These are phyloP conservation scores for Drosophila paulistorum DNA, from an alignment of 1,140 invertebrate species.

Conservation along the genomic window DNA sequence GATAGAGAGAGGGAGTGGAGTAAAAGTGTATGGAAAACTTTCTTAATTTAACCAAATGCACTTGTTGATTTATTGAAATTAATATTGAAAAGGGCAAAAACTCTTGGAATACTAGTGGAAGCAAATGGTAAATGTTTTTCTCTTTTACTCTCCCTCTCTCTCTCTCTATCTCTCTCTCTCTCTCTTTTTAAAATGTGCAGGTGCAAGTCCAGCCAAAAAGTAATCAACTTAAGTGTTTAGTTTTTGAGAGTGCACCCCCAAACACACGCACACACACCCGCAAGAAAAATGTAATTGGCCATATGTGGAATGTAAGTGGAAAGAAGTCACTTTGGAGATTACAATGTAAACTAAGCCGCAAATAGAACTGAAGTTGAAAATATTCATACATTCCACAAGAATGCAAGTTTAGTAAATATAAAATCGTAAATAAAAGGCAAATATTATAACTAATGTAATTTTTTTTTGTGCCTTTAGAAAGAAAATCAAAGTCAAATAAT, in stretches of 20 bases:
- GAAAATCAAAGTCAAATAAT: no score
- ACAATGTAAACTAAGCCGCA: not conserved
- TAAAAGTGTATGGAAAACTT: conserved; percentile 52
- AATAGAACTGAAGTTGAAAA: not conserved
- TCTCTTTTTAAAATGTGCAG: not conserved
- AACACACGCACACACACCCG: not conserved
- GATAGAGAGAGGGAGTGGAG: not conserved
- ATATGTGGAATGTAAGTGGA: conserved; percentile 7
- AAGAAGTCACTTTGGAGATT: conserved; percentile 7
- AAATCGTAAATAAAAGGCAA: not conserved
- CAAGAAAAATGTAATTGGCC: conserved; percentile 9
- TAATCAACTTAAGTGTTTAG: conserved; percentile 64
- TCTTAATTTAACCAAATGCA: conserved; percentile 67
- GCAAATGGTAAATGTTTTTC: conserved; percentile 6
- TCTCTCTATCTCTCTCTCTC: no score
- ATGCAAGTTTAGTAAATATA: not conserved
- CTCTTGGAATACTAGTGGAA: not conserved
- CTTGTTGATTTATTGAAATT: conserved; percentile 76
- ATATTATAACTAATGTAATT: no score
- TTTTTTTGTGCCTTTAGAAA: no score
- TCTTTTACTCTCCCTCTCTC: no score
- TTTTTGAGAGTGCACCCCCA: conserved; percentile 8
- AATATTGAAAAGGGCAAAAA: conserved; percentile 47
- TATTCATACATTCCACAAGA: not conserved
- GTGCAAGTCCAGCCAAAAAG: conserved; percentile 38